Base-by-base conservation (phyloP, 2,113 vertebrate genomes). In the Nothoprocta perdicaria region DNA sequence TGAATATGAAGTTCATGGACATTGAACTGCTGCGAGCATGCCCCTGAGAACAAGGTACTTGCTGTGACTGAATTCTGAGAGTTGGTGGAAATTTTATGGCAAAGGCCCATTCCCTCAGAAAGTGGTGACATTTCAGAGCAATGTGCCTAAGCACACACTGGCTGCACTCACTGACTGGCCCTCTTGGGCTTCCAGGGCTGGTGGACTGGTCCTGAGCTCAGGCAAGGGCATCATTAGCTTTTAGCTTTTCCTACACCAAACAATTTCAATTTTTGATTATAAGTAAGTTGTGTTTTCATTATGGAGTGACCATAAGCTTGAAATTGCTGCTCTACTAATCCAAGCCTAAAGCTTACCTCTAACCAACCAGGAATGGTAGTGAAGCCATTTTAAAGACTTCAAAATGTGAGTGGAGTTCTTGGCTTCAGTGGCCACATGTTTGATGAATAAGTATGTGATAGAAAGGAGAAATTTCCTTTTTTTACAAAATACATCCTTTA, bases 241-340 rank as follows among this genome's bases (percentile, higher is more conserved):
- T 50, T 19, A 38, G 33, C 33, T 69, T 69, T 50, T 52, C 46
- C 67, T 50, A 33, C 24, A 50, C 10, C 9, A 16, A 69, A 33
- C n/a, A 35, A 35, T 35, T 35, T 48, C 21, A 10, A 6, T 48
- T 48, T 48, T 89, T 63, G 68, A 75, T 48, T 31, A 46, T 16
- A 85, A 69, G 48, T 16, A 85, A 69, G 48, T 83, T 91, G 61
- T 0, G 2, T 67, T 96, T 92, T 46, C 72, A 85, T 94, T 80
- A 68, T 35, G 19, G 89, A 83, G 43, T 48, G 76, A 78, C 63
- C 86, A 83, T 80, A 90, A 80, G 38, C 12, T 90, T 90, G 79
- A 92, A 87, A 89, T 63, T 52, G 5, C 29, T 83, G 50, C 5
- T 80, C 76, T 87, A 60, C 60, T 87, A 85, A 74, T 87, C 41